Evolutionary conservation across 2,888 invertebrate species (phyloP), one percentile per base, ranked within the genome.

Genomic region (Drosophila mayaguana): DNA sequence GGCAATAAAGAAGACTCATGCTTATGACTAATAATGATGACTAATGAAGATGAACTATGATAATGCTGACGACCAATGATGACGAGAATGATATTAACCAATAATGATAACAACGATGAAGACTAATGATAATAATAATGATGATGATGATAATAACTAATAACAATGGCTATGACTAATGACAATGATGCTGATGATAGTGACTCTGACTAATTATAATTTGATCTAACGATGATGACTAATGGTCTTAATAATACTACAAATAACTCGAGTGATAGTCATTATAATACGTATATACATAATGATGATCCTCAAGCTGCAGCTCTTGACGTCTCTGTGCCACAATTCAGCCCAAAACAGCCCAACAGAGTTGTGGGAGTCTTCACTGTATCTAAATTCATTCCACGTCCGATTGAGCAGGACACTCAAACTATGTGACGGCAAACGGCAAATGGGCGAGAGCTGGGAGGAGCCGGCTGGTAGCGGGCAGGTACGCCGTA

Each of bases 401-500:
- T 22, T 32, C 18, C 56, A 66, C 46, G 56, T 66, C n/a, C 46
- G 16, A 56, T 54, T 40, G 20, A n/a, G n/a, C 32, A 22, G 45
- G 25, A 48, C 14, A 40, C 25, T 48, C 20, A 5, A 48, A 28
- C 68, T 32, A 53, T 43, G 36, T 45, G 8, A 50, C 22, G 22
- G 16, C 63, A 22, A 42, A 7, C 18, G 54, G 20, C 34, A 22
- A 25, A 42, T 16, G 32, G 32, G 28, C 28, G n/a, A 5, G 28
- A n/a, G 1, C 1, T 18, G 9, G 34, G 51, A 34, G 51, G 8
- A 34, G 51, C 2, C 5, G 9, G 22, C 20, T 51, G 22, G 4
- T 18, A 20, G 28, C 55, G 11, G 46, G 25, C 57, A 38, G 59
- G 59, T 59, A 16, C 20, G 38, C 48, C 8, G 25, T 18, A 9